Base-by-base conservation (phyloP, 2,113 vertebrate species). In the Pyrgilauda ruficollis region DNA sequence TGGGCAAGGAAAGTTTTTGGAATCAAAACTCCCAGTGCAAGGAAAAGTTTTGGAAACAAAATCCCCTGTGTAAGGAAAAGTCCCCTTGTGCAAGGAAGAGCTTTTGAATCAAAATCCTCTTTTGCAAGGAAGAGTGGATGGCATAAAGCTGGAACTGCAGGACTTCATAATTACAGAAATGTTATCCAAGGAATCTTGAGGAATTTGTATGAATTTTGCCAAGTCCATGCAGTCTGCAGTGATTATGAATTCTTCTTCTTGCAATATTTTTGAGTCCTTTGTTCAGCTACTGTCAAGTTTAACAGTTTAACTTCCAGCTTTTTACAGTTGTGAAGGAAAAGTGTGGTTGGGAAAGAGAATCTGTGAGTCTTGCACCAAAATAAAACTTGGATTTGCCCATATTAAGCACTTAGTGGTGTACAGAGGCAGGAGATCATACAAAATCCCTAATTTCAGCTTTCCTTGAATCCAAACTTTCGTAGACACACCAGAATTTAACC, bases 21-120 rank as follows among this genome's bases (percentile, higher is more conserved):
- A 13, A 37, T 5, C 1, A 66, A 44, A 24, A 66, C 15, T 0
- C 2, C 7, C 8, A 17, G 4, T 41, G 16, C 2, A 37, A 49
- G 0, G 4, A 61, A 3, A n/a, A n/a, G n/a, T n/a, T n/a, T n/a
- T n/a, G n/a, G n/a, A n/a, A n/a, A n/a, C n/a, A n/a, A n/a, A n/a
- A n/a, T n/a, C 1, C 10, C 12, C 35, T 18, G 3, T 35, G 22
- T 8, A 61, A 44, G 0, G 2, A 50, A 3, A 2, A 24, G 5
- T 20, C n/a, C 9, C 31, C 31, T 37, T 31, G 12, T 7, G 44
- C 12, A 39, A 41, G 0, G 4, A 77, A 50, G 3, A 41, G 5
- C 13, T 52, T 62, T 23, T 14, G 35, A 73, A 61, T 39, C 19
- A 78, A 78, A 70, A 67, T 43, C 1, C 8, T 16, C 46, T 22